Percentiles rank a stretch among this genome's conserved stretches.
Conservation (phyloP, 2,113 vertebrate species). For the Nycticorax nycticorax region DNA sequence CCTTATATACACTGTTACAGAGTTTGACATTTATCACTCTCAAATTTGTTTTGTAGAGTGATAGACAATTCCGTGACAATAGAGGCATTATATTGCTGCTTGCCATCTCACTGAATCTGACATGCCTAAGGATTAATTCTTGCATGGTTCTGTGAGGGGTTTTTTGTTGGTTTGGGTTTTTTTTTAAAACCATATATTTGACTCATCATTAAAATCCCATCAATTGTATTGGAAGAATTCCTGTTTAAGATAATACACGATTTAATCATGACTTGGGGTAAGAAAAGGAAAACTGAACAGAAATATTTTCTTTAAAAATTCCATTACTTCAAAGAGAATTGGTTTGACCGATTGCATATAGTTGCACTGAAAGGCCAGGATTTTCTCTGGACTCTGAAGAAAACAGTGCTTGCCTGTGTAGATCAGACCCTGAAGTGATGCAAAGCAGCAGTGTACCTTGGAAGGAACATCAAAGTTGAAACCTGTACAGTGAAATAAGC, state of each 20-base stretch:
- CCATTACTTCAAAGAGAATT: not conserved
- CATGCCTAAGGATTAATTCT: not conserved
- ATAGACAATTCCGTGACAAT: not conserved
- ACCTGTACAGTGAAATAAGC: not conserved
- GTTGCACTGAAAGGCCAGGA: not conserved
- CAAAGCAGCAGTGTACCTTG: not conserved
- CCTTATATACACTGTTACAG: not conserved
- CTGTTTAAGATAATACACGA: not conserved
- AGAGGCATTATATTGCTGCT: not conserved
- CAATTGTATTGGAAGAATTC: not conserved
- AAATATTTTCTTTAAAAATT: not conserved
- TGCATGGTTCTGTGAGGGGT: not conserved
- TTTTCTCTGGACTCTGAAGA: not conserved
- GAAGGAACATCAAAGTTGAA: not conserved
- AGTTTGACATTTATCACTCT: not conserved
- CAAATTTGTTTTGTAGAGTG: not conserved
- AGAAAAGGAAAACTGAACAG: not conserved
- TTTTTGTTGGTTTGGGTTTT: not conserved
- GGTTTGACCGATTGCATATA: not conserved
- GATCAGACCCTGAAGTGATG: not conserved
- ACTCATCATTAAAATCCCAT: not conserved
- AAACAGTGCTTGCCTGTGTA: not conserved
- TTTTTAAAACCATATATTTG: not conserved
- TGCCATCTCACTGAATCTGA: not conserved
- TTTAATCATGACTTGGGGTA: not conserved